Percentiles rank a stretch among this genome's conserved stretches.
Evolutionary conservation across 2,113 vertebrate species (phyloP).

Genomic region (Centropus unirufus): DNA sequence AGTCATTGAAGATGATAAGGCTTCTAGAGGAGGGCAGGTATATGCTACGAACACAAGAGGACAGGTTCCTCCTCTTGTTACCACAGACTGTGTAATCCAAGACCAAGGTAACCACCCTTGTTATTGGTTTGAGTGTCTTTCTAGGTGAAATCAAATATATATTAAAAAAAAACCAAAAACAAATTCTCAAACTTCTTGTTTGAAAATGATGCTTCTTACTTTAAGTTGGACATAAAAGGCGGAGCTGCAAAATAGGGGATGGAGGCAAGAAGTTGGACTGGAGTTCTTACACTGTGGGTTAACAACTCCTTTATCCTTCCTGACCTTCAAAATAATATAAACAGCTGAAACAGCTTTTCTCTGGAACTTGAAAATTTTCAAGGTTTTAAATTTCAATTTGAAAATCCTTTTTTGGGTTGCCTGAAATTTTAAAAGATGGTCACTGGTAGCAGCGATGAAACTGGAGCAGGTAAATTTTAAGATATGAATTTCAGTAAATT

Average conservation of each 20-base stretch:
- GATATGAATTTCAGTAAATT: neutral
- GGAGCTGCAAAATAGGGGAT: rapidly evolving
- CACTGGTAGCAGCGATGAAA: neutral
- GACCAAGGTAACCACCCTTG: constrained; percentile 89
- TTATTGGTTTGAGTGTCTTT: neutral
- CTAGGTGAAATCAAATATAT: neutral
- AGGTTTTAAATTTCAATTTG: neutral
- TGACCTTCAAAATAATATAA: neutral
- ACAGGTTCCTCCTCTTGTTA: constrained; percentile 93
- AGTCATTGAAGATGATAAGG: constrained; percentile 90
- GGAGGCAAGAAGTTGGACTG: neutral
- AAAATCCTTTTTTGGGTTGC: neutral
- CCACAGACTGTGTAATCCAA: constrained; percentile 88
- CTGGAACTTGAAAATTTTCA: neutral
- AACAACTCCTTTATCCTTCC: neutral
- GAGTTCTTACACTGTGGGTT: neutral
- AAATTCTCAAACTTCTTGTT: neutral
- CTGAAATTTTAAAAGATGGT: neutral
- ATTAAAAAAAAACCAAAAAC: neutral
- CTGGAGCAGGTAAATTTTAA: neutral
- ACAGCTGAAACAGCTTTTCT: neutral
- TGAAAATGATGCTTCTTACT: neutral
- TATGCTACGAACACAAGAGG: constrained; percentile 88
- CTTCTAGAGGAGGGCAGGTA: constrained; percentile 80
- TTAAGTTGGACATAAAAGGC: neutral